Evolutionary conservation across 2,888 invertebrate species (phyloP), one percentile per base, ranked within the genome.

Genomic region (Corythucha ciliata): DNA sequence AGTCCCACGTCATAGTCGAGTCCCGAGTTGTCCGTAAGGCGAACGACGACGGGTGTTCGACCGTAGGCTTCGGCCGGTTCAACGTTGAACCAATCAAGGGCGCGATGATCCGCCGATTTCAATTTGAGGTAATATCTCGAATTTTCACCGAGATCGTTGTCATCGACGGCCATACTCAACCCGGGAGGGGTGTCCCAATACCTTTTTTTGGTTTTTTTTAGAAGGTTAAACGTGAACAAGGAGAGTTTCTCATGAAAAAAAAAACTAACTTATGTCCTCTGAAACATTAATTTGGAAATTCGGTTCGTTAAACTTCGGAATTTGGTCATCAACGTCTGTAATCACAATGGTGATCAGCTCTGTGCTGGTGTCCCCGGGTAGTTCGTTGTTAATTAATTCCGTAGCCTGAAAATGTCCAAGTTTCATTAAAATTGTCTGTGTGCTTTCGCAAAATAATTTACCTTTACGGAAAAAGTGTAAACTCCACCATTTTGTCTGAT

Each of bases 401-500:
- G 82, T 82, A 0, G 85, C 85, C 72, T 77, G 63, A 45, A 69
- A 67, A 59, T 49, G 51, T 41, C 45, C 55, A 57, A 55, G 44
- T 44, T 54, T 34, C 39, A 32, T 29, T 32, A 29, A 47, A 37
- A 37, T 26, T 20, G 10, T 29, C 10, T 29, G n/a, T 29, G 10
- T 10, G n/a, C 12, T 29, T 29, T 10, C 7, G 14, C 22, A 10
- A 10, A 22, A 21, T 21, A n/a, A 18, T 16, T 12, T 64, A 75
- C 76, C 68, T 77, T 77, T 1, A 84, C 74, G 46, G 72, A 73
- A 58, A 85, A 83, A 5, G 74, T 78, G 63, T 85, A 85, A 40
- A 84, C 81, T 3, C 86, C 86, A 3, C 86, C 85, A 63, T 81
- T 83, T 62, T 83, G 81, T 52, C 83, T 70, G 32, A 87, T 80